Evolutionary conservation across 2,113 vertebrate genomes (phyloP).

Genomic region (Lanius ludovicianus): DNA sequence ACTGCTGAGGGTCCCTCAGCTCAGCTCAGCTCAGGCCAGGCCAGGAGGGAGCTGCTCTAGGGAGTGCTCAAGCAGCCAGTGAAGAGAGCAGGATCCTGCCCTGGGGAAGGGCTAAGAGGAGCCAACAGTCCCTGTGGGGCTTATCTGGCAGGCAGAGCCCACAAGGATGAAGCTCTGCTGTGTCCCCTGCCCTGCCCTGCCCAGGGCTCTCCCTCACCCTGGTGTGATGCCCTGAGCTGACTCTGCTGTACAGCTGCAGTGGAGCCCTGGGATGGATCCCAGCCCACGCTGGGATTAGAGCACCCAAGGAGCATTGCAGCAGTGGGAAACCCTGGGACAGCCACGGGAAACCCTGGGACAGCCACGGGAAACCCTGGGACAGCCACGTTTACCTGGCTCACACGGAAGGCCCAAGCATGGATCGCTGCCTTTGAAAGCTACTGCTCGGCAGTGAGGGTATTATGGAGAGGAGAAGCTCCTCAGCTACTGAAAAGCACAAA

Average conservation of each 20-base stretch:
- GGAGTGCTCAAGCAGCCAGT: rapidly evolving
- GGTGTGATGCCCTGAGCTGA: neutral
- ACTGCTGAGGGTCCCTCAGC: neutral
- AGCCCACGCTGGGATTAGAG: neutral
- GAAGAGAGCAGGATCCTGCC: neutral
- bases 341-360: neutral
- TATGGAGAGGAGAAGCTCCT: neutral
- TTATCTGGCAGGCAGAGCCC: neutral
- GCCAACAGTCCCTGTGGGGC: neutral
- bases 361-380: neutral
- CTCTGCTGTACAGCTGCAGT: neutral
- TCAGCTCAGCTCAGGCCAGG: neutral
- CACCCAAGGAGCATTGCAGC: neutral
- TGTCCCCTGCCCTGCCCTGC: neutral
- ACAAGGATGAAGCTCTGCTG: neutral
- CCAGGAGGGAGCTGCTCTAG: neutral
- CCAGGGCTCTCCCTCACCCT: too few relatives aligned
- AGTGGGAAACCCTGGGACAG: neutral
- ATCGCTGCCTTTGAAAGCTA: neutral
- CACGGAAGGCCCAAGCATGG: rapidly evolving
- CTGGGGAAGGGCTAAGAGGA: rapidly evolving
- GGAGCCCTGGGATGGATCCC: neutral
- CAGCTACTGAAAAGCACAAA: neutral
- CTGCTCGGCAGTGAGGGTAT: rapidly evolving
- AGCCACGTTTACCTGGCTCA: rapidly evolving